Base-by-base conservation (phyloP, 1,140 invertebrate genomes). In the Maniola jurtina region DNA sequence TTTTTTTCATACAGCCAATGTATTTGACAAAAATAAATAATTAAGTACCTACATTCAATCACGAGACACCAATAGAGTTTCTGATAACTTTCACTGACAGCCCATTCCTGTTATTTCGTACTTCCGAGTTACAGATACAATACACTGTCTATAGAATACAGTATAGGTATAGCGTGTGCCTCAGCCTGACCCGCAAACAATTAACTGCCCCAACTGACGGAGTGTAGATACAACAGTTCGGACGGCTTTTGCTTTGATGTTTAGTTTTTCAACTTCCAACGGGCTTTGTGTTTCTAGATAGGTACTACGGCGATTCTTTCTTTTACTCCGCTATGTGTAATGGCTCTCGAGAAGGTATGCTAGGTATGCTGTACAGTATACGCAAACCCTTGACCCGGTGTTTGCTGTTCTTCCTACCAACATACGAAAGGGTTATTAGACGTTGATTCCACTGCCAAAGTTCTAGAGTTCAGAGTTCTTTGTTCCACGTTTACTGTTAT, bases 131-230 rank as follows among this genome's bases (percentile, higher is more conserved):
- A 25, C 48, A 52, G 14, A 52, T n/a, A 48, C 45, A 48, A 13
- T 8, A 52, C 48, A 52, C 2, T 16, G 13, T 5, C 42, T 45
- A 52, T 16, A 42, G 1, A 38, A 52, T 48, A 42, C 55, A 47
- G 34, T 38, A 47, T 54, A 47, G 45, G n/a, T n/a, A n/a, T n/a
- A 33, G 62, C 35, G 57, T 66, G 57, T 61, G 36, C 48, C 57
- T 54, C 34, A 47, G 63, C 55, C 40, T 40, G 59, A 67, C 70
- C 56, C 71, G 68, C 76, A 84, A 86, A 83, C 80, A 82, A 84
- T 84, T 81, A 82, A 82, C 80, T 78, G 69, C 50, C 68, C 57
- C 62, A 65, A 68, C 65, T 65, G 64, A 56, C 71, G 54, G 59
- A 70, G 61, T 71, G 61, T 66, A 68, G 64, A 70, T 69, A 68